Percentiles rank a stretch among this genome's conserved stretches.
Conservation (phyloP, 2,797 vertebrate genomes). For the Botia kubotai region DNA sequence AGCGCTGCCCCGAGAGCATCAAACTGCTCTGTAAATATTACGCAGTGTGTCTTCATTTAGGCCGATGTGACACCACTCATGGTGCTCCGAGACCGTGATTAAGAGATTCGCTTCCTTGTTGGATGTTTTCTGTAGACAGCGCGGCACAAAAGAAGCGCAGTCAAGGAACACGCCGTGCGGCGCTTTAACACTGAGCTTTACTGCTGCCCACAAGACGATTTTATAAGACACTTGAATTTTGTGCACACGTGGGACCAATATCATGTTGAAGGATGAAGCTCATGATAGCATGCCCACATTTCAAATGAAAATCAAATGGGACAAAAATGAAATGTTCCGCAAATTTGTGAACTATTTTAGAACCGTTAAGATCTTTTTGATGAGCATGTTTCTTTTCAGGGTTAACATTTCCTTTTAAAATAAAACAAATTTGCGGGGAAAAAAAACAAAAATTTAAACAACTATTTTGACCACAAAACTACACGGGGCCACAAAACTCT, state of each 20-base stretch:
- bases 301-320: not conserved
- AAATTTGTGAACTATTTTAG: too few species aligned
- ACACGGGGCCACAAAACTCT: too few species aligned
- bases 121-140: slow-evolving; percentile 10
- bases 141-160: slow-evolving; percentile 4
- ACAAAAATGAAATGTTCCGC: not conserved
- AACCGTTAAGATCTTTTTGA: too few species aligned
- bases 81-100: slow-evolving; percentile 26
- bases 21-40: slow-evolving; percentile 28
- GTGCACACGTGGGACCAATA: not conserved
- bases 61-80: slow-evolving; percentile 27
- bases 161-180: not conserved
- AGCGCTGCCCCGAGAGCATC: not conserved
- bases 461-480: too few species aligned
- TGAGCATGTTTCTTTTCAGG: too few species aligned
- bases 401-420: too few species aligned
- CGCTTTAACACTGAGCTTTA: not conserved
- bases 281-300: not conserved
- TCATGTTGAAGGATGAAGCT: not conserved
- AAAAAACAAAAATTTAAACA: too few species aligned
- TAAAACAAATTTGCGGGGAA: too few species aligned
- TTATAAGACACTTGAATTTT: slow-evolving; percentile 30
- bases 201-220: slow-evolving; percentile 1
- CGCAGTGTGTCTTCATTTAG: slow-evolving; percentile 22
- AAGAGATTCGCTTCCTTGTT: slow-evolving; percentile 34